Evolutionary conservation across 2,113 vertebrate species (phyloP).

Genomic region (Penelope pileata): DNA sequence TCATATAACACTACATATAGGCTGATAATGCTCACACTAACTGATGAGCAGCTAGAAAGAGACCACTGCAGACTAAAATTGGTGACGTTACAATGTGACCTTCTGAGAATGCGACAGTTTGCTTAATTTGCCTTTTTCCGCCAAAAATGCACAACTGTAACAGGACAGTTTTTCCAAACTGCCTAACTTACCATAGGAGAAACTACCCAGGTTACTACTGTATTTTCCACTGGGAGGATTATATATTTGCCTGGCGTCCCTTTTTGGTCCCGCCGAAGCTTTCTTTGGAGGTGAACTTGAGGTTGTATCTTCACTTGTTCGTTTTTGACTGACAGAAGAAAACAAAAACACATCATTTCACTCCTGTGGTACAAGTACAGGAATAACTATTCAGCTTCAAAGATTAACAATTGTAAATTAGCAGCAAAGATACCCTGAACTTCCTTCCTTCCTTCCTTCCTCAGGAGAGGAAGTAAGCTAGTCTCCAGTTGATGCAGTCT

Average conservation of each 20-base stretch:
- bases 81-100: neutral
- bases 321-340: slow-evolving; percentile 84
- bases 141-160: neutral
- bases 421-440: neutral
- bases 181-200: slow-evolving; percentile 88
- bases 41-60: neutral
- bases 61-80: neutral
- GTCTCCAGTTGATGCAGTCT: neutral
- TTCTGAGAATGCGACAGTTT: accelerated
- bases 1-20: neutral
- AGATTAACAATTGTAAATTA: neutral
- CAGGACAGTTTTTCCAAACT: neutral
- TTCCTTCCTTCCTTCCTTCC: too few relatives aligned
- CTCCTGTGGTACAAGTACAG: neutral
- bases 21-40: neutral
- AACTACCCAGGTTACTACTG: slow-evolving; percentile 92
- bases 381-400: neutral
- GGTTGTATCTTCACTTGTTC: slow-evolving; percentile 85
- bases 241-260: slow-evolving; percentile 96
- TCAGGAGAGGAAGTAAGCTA: neutral
- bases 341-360: neutral
- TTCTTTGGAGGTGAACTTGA: slow-evolving; percentile 87
- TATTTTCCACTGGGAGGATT: slow-evolving; percentile 98
- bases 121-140: neutral
- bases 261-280: slow-evolving; percentile 85